Evolutionary conservation across 2,797 vertebrate genomes (phyloP), one percentile per base, ranked within the genome.

Genomic region (Spinibarbus caldwelli): DNA sequence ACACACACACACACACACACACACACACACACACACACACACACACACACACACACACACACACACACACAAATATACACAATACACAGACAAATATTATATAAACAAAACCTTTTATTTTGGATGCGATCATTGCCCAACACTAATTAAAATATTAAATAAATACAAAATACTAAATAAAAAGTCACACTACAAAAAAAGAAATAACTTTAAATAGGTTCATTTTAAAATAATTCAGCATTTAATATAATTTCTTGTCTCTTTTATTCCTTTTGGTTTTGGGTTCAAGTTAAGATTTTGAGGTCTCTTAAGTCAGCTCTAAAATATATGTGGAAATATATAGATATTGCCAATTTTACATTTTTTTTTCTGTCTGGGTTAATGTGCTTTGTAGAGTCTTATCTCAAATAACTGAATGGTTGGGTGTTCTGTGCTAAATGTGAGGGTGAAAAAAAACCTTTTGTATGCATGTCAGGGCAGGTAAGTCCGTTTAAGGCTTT

Each of bases 401-500:
- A 5, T 54, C 34, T 78, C 34, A 41, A 26, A 17, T 57, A 17
- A 29, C 34, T 78, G 7, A 5, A 26, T 54, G 19, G n/a, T 54
- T 80, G 14, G 0, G 49, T 23, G 11, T 78, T 59, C 52, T 59
- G 21, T 26, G 29, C 6, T 23, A 29, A 76, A 49, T 29, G 21
- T 49, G 15, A 17, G 1, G 31, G 78, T 45, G 66, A 52, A 76
- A 67, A 71, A 47, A 59, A 5, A 14, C n/a, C 1, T 88, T 64
- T 87, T 84, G 45, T 64, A 43, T 73, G 70, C 89, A 80, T 89
- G 80, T 75, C 17, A 34, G 31, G n/a, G 43, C 84, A 87, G 86
- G 91, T 71, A 88, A 73, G 38, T 62, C 38, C 3, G 2, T 66
- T 59, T 59, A 59, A 26, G 52, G 8, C 23, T n/a, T 3, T 29